A percentile compares a stretch with the other conserved stretches of the same genome.
phyloP scores from a whole-genome alignment of 1,140 invertebrate genomes.

The Ceratoteleas bidentatus region DNA sequence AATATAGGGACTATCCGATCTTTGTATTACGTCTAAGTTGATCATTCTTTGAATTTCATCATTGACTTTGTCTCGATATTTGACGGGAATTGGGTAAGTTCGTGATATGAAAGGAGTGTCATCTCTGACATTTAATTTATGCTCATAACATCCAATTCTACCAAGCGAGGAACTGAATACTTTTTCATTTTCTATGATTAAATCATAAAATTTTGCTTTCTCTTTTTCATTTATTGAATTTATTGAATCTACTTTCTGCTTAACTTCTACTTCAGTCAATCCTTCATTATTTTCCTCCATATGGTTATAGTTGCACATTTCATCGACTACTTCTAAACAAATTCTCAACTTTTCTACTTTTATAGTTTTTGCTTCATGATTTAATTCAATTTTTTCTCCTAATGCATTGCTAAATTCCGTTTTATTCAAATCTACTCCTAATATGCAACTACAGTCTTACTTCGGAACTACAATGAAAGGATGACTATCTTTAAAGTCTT shows the following conservation, averaged over 20 bases:
- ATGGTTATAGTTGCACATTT: background rate
- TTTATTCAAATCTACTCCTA: constrained; percentile 3
- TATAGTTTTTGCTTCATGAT: background rate
- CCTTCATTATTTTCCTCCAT: background rate
- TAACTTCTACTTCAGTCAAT: background rate
- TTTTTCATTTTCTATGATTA: background rate
- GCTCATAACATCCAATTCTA: background rate
- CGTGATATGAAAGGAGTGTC: background rate
- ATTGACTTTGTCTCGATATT: constrained; percentile 1
- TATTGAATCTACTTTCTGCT: background rate
- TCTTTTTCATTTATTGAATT: background rate
- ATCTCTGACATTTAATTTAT: constrained; percentile 2
- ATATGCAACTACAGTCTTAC: constrained; percentile 2
- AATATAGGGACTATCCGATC: constrained; percentile 13
- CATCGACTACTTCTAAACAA: background rate
- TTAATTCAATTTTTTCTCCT: background rate
- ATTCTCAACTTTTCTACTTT: background rate
- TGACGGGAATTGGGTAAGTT: constrained; percentile 6
- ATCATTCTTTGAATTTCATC: constrained; percentile 4
- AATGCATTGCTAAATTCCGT: background rate
- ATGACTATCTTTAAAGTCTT: background rate
- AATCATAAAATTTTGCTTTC: background rate
- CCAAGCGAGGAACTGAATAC: background rate
- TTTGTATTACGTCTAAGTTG: background rate
- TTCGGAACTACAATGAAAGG: constrained; percentile 7